A percentile compares a stretch with the other conserved stretches of the same genome.
Conservation (phyloP, 2,113 vertebrate species). For the Clarias macrocephalus region DNA sequence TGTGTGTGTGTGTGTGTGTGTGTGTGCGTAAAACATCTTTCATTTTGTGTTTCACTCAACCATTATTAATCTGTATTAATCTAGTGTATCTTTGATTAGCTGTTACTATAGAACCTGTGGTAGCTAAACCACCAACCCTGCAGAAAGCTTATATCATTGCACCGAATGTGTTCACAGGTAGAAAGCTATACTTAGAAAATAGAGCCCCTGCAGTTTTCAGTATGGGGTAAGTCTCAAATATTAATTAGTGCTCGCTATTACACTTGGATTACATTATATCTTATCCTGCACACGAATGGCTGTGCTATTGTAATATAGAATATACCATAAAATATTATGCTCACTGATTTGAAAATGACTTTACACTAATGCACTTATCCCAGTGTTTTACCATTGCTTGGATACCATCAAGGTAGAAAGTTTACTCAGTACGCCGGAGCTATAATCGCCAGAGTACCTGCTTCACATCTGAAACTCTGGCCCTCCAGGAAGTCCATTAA, state of each 20-base stretch:
- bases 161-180: not conserved
- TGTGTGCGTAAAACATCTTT: no score
- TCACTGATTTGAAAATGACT: not conserved
- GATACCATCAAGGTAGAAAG: no score
- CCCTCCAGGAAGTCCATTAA: no score
- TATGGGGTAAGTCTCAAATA: not conserved
- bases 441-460: no score
- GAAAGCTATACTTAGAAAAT: not conserved
- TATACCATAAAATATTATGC: not conserved
- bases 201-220: not conserved
- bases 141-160: not conserved
- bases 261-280: not conserved
- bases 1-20: no score
- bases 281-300: not conserved
- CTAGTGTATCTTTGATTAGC: not conserved
- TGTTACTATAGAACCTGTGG: not conserved
- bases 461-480: no score
- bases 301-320: not conserved
- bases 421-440: no score
- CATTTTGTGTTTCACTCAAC: no score
- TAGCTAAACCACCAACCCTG: not conserved
- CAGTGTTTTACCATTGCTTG: no score
- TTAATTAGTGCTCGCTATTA: not conserved
- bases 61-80: no score
- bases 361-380: no score